These are phyloP conservation scores for Halichoeres trimaculatus DNA, from an alignment of 2,113 vertebrate species.

Conservation along the genomic window DNA sequence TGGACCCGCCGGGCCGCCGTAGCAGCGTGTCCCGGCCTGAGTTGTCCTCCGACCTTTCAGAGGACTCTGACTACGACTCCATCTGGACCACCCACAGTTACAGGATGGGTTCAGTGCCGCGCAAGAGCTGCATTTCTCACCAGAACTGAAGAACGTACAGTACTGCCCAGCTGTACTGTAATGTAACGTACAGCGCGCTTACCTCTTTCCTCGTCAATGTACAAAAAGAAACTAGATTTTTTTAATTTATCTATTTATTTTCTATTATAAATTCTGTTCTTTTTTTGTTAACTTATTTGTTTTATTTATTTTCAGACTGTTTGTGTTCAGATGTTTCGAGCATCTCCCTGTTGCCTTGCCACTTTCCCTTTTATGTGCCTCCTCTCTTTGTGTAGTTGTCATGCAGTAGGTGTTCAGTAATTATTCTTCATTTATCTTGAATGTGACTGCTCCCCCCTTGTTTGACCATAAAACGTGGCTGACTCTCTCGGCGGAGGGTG, in stretches of 20 bases:
- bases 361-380: constrained; percentile 80
- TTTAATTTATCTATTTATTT: constrained; percentile 92
- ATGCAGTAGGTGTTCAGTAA: constrained; percentile 74
- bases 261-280: constrained; percentile 73
- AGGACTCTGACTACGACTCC: constrained; percentile 99
- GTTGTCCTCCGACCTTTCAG: constrained; percentile 94
- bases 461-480: constrained; percentile 61
- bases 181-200: constrained; percentile 67
- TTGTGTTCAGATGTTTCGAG: constrained; percentile 70
- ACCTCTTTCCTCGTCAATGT: constrained; percentile 83
- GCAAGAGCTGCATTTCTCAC: constrained; percentile 99
- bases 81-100: constrained; percentile 99
- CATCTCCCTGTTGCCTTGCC: constrained; percentile 84
- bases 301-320: constrained; percentile 70
- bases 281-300: constrained; percentile 74
- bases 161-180: constrained; percentile 54
- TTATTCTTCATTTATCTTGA: constrained; percentile 77
- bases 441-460: constrained; percentile 74
- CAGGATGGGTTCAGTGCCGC: constrained; percentile 97
- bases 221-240: constrained; percentile 70
- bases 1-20: constrained; percentile 95
- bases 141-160: constrained; percentile 89
- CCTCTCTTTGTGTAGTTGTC: constrained; percentile 78
- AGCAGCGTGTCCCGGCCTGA: constrained; percentile 98
- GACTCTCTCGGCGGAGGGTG: constrained; percentile 53